Conservation (phyloP, 2,888 invertebrate species). For the Aspidiotus rigidus region DNA sequence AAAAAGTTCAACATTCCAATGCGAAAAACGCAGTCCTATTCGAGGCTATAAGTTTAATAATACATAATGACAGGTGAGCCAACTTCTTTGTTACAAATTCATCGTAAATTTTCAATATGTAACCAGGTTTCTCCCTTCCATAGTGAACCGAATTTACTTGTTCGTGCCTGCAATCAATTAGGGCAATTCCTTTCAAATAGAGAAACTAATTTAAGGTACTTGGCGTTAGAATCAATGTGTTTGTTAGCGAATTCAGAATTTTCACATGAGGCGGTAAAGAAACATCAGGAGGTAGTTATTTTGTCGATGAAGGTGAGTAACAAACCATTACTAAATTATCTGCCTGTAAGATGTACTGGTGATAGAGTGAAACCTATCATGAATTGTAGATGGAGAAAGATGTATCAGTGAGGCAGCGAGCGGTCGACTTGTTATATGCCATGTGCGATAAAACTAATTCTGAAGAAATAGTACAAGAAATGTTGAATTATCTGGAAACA, state of each 20-base stretch:
- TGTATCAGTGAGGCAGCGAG: slow-evolving; percentile 94
- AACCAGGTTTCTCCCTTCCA: background rate
- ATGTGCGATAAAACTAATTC: slow-evolving; percentile 99
- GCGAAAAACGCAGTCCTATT: slow-evolving; percentile 99
- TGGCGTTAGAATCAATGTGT: slow-evolving; percentile 99
- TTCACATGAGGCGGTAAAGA: slow-evolving; percentile 98
- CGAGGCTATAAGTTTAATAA: slow-evolving; percentile 98
- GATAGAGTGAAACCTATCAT: slow-evolving; percentile 7
- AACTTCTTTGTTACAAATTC: background rate
- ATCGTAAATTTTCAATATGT: background rate
- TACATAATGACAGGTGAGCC: slow-evolving; percentile 80
- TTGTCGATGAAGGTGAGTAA: slow-evolving; percentile 76
- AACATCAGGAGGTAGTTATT: slow-evolving; percentile 98
- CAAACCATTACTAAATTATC: background rate
- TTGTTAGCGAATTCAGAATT: slow-evolving; percentile 97
- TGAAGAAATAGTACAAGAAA: slow-evolving; percentile 98
- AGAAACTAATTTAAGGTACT: slow-evolving; percentile 94
- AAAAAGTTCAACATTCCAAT: slow-evolving; percentile 99
- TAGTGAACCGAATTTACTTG: slow-evolving; percentile 89
- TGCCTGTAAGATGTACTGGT: background rate
- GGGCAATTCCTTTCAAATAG: slow-evolving; percentile 95
- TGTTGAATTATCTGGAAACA: slow-evolving; percentile 96
- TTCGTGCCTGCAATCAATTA: slow-evolving; percentile 95
- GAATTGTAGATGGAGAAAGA: slow-evolving; percentile 81
- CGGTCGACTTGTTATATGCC: slow-evolving; percentile 95